A percentile compares a stretch with the other conserved stretches of the same genome.
These are phyloP conservation scores for Parus major DNA, from an alignment of 2,113 vertebrate species.

Conservation along the genomic window DNA sequence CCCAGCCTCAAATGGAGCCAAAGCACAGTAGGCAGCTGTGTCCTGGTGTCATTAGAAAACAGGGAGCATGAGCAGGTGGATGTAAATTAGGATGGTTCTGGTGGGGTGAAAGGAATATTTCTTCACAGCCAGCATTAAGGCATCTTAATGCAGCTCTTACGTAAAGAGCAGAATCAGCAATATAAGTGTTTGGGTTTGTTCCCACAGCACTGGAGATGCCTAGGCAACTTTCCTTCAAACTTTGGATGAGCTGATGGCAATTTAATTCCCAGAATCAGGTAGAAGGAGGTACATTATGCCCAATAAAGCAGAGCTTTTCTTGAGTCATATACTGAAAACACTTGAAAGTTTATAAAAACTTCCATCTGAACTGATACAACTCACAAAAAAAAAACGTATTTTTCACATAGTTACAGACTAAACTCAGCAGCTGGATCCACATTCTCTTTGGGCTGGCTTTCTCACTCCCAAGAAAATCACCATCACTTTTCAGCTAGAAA, in stretches of 20 bases:
- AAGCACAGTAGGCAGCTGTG: not conserved
- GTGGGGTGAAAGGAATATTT: not conserved
- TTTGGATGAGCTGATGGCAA: not conserved
- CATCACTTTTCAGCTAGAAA: not conserved
- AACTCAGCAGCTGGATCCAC: not conserved
- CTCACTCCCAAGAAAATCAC: not conserved
- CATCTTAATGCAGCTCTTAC: not conserved
- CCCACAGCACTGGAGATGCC: not conserved
- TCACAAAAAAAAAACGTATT: not conserved
- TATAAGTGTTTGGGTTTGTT: not conserved
- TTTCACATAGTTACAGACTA: not conserved
- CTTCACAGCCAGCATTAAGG: not conserved
- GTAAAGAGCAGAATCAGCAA: not conserved
- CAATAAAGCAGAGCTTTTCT: not conserved
- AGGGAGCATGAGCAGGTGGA: not conserved
- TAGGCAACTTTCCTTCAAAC: not conserved
- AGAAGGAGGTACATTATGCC: not conserved
- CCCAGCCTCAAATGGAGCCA: not conserved
- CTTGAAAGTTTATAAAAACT: not conserved
- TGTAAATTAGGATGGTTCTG: not conserved
- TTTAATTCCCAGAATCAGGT: not conserved
- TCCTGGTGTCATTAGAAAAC: not conserved
- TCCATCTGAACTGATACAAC: not conserved
- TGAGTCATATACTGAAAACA: not conserved
- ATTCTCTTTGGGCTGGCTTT: not conserved